Evolutionary conservation across 37 sponge, comb jelly and placozoan genomes (phyloP).

Genomic region (Spongilla lacustris): DNA sequence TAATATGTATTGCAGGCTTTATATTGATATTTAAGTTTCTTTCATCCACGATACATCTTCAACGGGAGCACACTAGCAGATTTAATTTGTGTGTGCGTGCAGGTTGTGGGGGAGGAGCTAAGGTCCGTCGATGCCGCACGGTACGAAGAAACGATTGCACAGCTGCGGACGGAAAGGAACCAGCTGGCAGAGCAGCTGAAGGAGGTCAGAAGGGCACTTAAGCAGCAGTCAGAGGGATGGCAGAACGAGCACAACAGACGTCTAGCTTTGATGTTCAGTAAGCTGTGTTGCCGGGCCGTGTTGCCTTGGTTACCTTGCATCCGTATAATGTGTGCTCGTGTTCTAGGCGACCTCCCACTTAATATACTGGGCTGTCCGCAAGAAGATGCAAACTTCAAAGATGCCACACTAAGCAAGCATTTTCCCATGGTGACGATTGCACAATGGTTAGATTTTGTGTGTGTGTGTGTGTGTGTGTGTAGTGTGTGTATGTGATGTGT

Average conservation of each 20-base stretch:
- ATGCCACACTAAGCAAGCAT: conserved; percentile 38
- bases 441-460: conserved; percentile 43
- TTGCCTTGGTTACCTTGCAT: too few species aligned
- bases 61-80: too few species aligned
- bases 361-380: conserved; percentile 19
- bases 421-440: conserved; percentile 63
- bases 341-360: conserved; percentile 68
- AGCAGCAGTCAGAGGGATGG: conserved; percentile 12
- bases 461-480: neutral
- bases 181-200: conserved; percentile 47
- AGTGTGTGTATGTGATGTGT: neutral
- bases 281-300: neutral
- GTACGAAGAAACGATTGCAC: conserved; percentile 7
- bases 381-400: neutral
- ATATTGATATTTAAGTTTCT: too few species aligned
- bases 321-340: neutral
- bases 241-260: conserved; percentile 49
- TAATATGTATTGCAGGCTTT: too few species aligned
- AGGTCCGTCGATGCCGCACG: neutral
- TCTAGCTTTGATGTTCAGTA: conserved; percentile 64
- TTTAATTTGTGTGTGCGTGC: too few species aligned
- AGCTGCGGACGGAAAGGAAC: conserved; percentile 38
- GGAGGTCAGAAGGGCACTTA: neutral
- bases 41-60: too few species aligned
- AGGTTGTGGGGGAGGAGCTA: conserved; percentile 12